Percentiles rank a stretch among this genome's conserved stretches.
These are phyloP conservation scores for Scaptomyza reducta DNA, from an alignment of 2,888 invertebrate genomes.

Conservation along the genomic window DNA sequence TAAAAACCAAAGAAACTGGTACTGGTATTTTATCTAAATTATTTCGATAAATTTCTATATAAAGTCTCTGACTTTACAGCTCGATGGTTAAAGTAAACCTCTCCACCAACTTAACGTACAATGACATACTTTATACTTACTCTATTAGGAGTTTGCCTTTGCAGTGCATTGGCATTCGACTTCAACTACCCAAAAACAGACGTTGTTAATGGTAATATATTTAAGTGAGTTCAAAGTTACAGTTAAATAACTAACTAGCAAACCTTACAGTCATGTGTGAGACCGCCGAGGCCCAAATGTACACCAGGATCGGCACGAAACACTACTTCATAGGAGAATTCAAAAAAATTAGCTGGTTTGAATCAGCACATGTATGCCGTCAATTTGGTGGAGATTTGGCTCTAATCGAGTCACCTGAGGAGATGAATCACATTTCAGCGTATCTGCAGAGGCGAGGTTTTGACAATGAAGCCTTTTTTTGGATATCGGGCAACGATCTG, in stretches of 20 bases:
- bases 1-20: background rate
- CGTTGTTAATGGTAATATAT: constrained; percentile 20
- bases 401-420: constrained; percentile 27
- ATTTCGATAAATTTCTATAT: constrained; percentile 6
- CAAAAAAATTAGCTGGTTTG: constrained; percentile 34
- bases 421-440: constrained; percentile 38
- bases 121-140: constrained; percentile 15
- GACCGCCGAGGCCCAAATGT: background rate
- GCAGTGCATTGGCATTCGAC: constrained; percentile 9
- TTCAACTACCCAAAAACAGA: constrained; percentile 16
- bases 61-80: background rate
- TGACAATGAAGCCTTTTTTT: constrained; percentile 14
- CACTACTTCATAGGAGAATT: constrained; percentile 30
- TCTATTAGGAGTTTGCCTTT: constrained; percentile 14
- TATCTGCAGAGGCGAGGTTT: constrained; percentile 5
- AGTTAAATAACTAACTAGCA: background rate
- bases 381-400: constrained; percentile 43
- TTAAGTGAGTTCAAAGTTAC: background rate
- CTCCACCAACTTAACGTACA: background rate
- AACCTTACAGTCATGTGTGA: constrained; percentile 27
- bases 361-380: constrained; percentile 40
- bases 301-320: constrained; percentile 28
- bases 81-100: constrained; percentile 3
- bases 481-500: constrained; percentile 50
- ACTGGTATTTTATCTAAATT: background rate